These are phyloP conservation scores for Meiosimyza decipiens DNA, from an alignment of 2,888 invertebrate species.

Conservation along the genomic window DNA sequence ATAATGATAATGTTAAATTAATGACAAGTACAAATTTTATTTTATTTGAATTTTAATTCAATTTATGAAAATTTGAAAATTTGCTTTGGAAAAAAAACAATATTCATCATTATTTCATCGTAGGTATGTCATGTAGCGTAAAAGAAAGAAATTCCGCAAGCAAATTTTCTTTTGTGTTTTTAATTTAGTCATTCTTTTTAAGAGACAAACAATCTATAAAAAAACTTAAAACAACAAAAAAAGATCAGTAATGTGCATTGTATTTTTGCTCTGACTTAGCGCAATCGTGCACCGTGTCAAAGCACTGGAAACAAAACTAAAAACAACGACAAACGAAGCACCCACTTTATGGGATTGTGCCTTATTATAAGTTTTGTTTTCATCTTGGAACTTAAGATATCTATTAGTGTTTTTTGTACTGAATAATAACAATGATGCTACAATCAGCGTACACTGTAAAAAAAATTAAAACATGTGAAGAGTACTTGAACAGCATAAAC, in stretches of 20 bases:
- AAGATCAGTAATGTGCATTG: neutral
- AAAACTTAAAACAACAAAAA: neutral
- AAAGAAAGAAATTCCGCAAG: too few species aligned
- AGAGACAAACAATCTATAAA: neutral
- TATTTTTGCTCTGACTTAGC: neutral
- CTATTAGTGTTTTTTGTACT: neutral
- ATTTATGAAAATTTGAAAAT: too few species aligned
- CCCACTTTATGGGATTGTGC: constrained; percentile 10
- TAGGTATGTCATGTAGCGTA: too few species aligned
- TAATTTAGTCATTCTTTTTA: constrained; percentile 1
- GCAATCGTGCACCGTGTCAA: constrained; percentile 18
- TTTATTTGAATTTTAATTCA: too few species aligned
- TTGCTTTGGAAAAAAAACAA: too few species aligned
- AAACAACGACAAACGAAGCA: neutral
- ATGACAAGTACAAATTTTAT: too few species aligned
- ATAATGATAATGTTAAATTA: too few species aligned
- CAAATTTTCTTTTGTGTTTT: too few species aligned
- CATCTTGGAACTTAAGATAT: neutral
- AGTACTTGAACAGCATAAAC: too few species aligned
- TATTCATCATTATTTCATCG: too few species aligned
- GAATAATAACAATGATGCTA: neutral
- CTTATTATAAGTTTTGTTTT: constrained; percentile 11
- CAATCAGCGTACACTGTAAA: neutral
- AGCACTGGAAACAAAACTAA: neutral
- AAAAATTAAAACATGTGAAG: too few species aligned